Evolutionary conservation across 2,113 vertebrate species (phyloP).

Genomic region (Psophia crepitans): DNA sequence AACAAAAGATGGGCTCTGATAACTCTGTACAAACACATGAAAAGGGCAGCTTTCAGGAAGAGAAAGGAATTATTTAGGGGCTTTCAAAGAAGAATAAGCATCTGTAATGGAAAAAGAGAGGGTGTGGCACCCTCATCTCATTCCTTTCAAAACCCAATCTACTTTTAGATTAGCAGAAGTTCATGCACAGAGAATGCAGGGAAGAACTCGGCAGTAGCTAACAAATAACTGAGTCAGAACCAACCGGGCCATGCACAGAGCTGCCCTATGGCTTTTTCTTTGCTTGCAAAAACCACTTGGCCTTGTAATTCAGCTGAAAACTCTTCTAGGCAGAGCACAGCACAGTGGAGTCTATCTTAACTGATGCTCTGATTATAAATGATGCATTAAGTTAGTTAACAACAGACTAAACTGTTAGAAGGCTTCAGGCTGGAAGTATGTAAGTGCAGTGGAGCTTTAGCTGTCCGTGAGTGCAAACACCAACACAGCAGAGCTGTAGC

Average conservation of each 20-base stretch:
- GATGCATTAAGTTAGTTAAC: slow-evolving; percentile 1
- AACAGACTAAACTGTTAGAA: not conserved
- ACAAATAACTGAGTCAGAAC: not conserved
- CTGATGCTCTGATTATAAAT: slow-evolving; percentile 8
- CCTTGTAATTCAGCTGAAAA: not conserved
- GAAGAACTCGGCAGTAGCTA: not conserved
- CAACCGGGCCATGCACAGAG: accelerated
- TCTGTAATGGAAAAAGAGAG: not conserved
- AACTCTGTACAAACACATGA: not conserved
- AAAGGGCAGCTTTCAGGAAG: not conserved
- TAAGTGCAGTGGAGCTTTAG: not conserved
- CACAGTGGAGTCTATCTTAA: not conserved
- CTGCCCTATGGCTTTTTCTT: not conserved
- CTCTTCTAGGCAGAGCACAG: not conserved
- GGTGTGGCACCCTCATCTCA: not conserved
- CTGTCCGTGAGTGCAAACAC: not conserved
- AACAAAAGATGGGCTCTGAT: not conserved
- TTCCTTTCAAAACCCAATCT: not conserved
- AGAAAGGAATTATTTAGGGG: not conserved
- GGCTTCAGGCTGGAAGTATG: not conserved
- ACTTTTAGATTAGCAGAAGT: not conserved
- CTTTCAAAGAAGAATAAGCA: not conserved
- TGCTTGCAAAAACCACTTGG: not conserved
- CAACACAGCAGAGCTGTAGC: not conserved
- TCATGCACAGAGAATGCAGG: not conserved